These are phyloP conservation scores for Rhinichthys klamathensis DNA, from an alignment of 2,113 vertebrate genomes.

Conservation along the genomic window DNA sequence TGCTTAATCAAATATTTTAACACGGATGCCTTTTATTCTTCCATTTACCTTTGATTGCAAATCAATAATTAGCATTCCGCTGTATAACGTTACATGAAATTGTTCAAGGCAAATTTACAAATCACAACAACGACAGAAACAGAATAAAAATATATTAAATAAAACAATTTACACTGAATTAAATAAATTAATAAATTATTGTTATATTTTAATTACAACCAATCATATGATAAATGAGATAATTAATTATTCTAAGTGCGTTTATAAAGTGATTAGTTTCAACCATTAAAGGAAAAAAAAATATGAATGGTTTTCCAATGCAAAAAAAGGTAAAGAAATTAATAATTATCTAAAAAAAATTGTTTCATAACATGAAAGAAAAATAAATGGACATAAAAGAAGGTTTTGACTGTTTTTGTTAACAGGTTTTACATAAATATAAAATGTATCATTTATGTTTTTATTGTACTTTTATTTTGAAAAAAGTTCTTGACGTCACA, in stretches of 20 bases:
- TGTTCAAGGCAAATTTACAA: background rate
- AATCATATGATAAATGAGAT: background rate
- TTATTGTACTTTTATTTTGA: constrained; percentile 34
- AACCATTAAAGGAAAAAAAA: background rate
- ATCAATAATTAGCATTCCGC: background rate
- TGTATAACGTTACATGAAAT: background rate
- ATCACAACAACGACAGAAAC: background rate
- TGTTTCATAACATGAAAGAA: background rate
- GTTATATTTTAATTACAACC: background rate
- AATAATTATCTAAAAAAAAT: background rate
- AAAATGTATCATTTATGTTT: background rate
- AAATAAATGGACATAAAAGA: background rate
- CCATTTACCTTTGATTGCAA: background rate
- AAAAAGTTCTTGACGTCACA: background rate
- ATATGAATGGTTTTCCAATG: background rate
- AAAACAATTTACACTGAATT: background rate
- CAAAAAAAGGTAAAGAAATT: background rate
- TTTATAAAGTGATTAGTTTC: background rate
- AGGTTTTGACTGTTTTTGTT: background rate
- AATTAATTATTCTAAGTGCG: background rate
- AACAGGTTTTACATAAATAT: background rate
- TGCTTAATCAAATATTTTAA: background rate
- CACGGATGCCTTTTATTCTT: background rate
- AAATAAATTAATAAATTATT: background rate
- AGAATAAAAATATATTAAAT: background rate